Conservation (phyloP, 2,797 vertebrate genomes). For the Alauda arvensis region DNA sequence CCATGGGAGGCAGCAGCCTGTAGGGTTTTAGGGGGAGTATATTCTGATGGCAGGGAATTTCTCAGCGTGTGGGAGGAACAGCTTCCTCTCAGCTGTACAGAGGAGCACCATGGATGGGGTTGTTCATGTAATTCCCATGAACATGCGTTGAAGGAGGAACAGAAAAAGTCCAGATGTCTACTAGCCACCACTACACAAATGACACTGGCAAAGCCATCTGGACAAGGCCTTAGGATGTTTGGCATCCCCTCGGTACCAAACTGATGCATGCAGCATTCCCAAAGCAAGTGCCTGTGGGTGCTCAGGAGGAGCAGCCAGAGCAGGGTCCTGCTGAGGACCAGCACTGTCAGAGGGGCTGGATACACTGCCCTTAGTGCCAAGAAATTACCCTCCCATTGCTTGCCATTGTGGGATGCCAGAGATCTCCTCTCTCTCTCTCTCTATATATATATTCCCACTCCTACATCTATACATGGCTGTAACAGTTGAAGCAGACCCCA, state of each 20-base stretch:
- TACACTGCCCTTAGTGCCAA: not conserved
- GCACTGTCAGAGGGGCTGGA: not conserved
- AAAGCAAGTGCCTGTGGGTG: not conserved
- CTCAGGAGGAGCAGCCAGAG: not conserved
- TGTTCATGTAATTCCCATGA: not conserved
- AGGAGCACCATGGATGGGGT: not conserved
- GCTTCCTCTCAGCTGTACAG: not conserved
- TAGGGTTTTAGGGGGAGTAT: not conserved
- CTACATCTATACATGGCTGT: constrained; percentile 12
- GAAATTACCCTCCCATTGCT: not conserved
- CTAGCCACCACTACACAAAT: not conserved
- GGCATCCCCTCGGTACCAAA: not conserved
- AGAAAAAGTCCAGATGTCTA: not conserved
- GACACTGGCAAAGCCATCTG: not conserved
- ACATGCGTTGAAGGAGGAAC: not conserved
- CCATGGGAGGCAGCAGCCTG: not conserved
- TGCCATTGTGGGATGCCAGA: not conserved
- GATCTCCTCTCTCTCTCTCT: not conserved
- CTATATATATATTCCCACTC: not conserved
- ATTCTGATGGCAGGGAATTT: not conserved
- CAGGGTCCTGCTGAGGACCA: not conserved
- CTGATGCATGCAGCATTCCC: not conserved
- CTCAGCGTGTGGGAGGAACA: not conserved
- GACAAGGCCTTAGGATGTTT: not conserved
- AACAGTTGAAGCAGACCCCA: constrained; percentile 1